Base-by-base conservation (phyloP, 2,797 vertebrate genomes). In the Sebastes goodei region DNA sequence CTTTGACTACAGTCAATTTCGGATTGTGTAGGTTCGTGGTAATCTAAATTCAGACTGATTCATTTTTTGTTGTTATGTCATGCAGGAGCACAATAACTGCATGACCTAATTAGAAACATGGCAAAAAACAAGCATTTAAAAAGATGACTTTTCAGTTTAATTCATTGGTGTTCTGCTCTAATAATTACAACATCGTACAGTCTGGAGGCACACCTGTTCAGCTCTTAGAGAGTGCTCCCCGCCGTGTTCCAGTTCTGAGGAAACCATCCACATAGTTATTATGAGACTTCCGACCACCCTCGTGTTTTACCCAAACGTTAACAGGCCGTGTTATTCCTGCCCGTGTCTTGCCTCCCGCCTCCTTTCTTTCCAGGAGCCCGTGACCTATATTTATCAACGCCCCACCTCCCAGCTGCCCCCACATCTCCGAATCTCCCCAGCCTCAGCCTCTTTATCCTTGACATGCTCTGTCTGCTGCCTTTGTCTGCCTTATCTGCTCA, bases 341-440 rank as follows among this genome's bases (percentile, higher is more conserved):
- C 69, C 46, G 30, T 67, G 78, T 83, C 88, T 79, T 46, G 14
- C 61, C 46, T 74, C 70, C 70, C 8, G 11, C 84, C 78, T 66
- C 38, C 71, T 72, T 81, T 82, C 78, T 69, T 89, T 89, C 72
- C 56, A 32, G 79, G 14, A 82, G 79, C 80, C 82, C 79, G 79
- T 95, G 92, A 92, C 94, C 92, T 93, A 93, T 84, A 94, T 94
- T 89, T 89, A 85, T 86, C 71, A 69, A 52, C 57, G 74, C 66
- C 63, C 76, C 80, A 81, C 87, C 86, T 83, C 81, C 62, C 57
- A 56, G 68, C 80, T 33, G 25, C 74, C 86, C 67, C 75, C 74
- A 75, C 81, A 80, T 71, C 75, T 85, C 80, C 73, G 76, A 86
- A 86, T 85, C 78, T 80, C 78, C 66, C 77, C 33, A 59, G 77